Conservation (phyloP, 2,113 vertebrate genomes). For the Boulengeromyrus knoepffleri region DNA sequence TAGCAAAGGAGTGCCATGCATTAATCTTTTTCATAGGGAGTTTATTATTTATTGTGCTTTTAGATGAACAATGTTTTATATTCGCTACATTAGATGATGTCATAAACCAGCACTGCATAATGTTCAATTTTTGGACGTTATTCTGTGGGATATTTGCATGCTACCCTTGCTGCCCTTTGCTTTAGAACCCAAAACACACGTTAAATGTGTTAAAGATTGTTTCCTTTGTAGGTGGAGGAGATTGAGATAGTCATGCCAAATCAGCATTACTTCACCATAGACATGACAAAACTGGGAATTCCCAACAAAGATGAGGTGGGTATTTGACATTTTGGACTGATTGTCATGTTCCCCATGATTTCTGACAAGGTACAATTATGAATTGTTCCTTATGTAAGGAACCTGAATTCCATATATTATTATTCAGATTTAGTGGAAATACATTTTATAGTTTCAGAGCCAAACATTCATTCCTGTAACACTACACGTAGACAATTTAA, state of each 20-base stretch:
- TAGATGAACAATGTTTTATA: not conserved
- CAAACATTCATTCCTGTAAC: not conserved
- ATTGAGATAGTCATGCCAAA: constrained; percentile 87
- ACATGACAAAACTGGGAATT: constrained; percentile 86
- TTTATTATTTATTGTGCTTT: not conserved
- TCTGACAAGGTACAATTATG: not conserved
- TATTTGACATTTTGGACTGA: not conserved
- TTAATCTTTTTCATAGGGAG: not conserved
- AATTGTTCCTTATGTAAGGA: not conserved
- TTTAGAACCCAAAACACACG: not conserved
- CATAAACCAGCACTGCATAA: not conserved
- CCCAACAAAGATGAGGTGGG: constrained; percentile 84
- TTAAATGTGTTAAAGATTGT: not conserved
- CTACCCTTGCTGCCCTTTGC: not conserved
- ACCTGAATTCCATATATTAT: not conserved
- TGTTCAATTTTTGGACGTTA: not conserved
- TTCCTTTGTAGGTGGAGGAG: constrained; percentile 74
- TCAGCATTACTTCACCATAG: constrained; percentile 78
- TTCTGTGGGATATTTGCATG: not conserved
- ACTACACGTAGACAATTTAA: not conserved
- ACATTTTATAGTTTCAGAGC: not conserved
- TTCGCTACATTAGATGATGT: not conserved
- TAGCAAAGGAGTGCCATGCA: not conserved
- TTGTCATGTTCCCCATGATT: not conserved
- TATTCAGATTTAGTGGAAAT: not conserved